Percentiles rank a stretch among this genome's conserved stretches.
Conservation (phyloP, 2,888 invertebrate genomes). For the Eupithecia tripunctaria region DNA sequence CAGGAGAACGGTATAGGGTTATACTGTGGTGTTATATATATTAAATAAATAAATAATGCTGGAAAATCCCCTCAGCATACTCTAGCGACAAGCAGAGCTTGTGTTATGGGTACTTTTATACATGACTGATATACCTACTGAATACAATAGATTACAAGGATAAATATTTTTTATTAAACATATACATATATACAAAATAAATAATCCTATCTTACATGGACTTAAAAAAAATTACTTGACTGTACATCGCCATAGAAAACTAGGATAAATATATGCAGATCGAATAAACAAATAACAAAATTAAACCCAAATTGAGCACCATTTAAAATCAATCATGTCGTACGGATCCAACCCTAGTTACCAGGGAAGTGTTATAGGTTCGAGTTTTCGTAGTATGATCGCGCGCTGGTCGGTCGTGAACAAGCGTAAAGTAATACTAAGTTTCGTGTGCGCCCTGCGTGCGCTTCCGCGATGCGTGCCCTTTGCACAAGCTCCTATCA, state of each 20-base stretch:
- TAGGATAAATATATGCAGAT: too few relatives aligned
- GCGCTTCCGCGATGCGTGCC: constrained; percentile 74
- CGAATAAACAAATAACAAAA: not conserved
- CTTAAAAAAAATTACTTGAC: too few relatives aligned
- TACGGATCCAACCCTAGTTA: not conserved
- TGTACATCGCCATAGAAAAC: too few relatives aligned
- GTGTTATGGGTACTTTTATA: too few relatives aligned
- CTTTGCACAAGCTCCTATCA: constrained; percentile 70
- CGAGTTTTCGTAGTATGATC: constrained; percentile 31
- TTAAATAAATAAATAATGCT: too few relatives aligned
- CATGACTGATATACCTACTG: too few relatives aligned
- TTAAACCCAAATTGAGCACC: not conserved
- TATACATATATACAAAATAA: too few relatives aligned
- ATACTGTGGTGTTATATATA: not conserved
- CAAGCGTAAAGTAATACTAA: constrained; percentile 48
- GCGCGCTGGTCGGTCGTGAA: constrained; percentile 50
- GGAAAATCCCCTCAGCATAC: too few relatives aligned
- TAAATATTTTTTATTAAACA: too few relatives aligned
- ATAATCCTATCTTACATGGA: too few relatives aligned
- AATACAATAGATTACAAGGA: too few relatives aligned
- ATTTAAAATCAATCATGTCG: not conserved
- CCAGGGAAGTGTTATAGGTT: not conserved
- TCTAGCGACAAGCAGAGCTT: too few relatives aligned
- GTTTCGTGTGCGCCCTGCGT: constrained; percentile 67
- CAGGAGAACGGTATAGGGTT: not conserved